Conservation (phyloP, 2,797 vertebrate genomes). For the Trachurus trachurus region DNA sequence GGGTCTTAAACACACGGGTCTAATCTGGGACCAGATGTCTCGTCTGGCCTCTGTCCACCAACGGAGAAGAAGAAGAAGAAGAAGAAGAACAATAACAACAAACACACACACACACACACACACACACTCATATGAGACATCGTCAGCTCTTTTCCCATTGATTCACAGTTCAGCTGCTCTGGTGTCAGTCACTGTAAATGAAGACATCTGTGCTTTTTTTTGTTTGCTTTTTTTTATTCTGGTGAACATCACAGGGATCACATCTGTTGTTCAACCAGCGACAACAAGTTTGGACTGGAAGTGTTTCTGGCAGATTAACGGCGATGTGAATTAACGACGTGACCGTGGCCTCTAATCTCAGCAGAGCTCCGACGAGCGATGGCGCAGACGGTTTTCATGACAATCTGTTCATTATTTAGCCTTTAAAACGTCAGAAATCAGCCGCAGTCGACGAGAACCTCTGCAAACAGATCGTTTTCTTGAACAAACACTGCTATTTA, state of each 20-base stretch:
- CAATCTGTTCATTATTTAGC: neutral
- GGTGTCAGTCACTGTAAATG: slow-evolving; percentile 7
- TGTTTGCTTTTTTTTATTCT: neutral
- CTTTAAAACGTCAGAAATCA: neutral
- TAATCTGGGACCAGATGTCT: slow-evolving; percentile 84
- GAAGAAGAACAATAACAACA: neutral
- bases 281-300: neutral
- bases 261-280: neutral
- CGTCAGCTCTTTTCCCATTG: slow-evolving; percentile 4
- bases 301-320: neutral
- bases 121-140: slow-evolving; percentile 10
- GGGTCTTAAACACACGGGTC: slow-evolving; percentile 81
- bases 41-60: slow-evolving; percentile 74
- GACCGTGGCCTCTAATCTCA: neutral
- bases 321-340: neutral
- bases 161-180: slow-evolving; percentile 2
- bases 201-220: neutral
- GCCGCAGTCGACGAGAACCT: neutral
- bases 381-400: neutral
- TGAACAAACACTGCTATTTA: neutral
- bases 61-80: slow-evolving; percentile 64
- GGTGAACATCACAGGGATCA: neutral
- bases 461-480: neutral
- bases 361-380: neutral
- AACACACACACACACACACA: neutral